Conservation (phyloP, 2,113 vertebrate genomes). For the Sander lucioperca region DNA sequence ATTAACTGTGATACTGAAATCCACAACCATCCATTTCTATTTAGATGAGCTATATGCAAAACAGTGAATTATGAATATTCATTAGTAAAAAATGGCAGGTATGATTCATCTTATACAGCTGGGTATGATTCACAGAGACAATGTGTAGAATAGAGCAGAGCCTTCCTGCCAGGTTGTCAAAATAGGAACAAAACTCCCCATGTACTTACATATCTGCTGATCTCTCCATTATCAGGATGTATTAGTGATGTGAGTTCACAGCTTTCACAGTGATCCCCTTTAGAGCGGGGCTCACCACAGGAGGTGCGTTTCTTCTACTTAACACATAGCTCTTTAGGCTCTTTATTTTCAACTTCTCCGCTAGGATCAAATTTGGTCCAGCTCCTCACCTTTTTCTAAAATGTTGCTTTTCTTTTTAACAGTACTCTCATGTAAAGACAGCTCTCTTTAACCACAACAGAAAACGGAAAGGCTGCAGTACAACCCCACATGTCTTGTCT, state of each 20-base stretch:
- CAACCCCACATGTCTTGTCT: neutral
- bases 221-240: slow-evolving; percentile 54
- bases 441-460: neutral
- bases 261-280: slow-evolving; percentile 43
- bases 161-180: slow-evolving; percentile 62
- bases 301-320: slow-evolving; percentile 20
- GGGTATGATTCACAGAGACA: slow-evolving; percentile 70
- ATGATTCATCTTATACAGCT: slow-evolving; percentile 81
- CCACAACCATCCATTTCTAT: slow-evolving; percentile 40
- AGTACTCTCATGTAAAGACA: neutral
- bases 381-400: neutral
- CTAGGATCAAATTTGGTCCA: neutral
- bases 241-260: slow-evolving; percentile 63
- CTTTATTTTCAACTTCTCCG: slow-evolving; percentile 8
- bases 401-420: neutral
- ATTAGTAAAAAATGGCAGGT: slow-evolving; percentile 64
- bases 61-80: slow-evolving; percentile 74
- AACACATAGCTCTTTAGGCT: neutral
- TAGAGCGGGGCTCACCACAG: slow-evolving; percentile 30
- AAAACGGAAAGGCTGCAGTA: neutral
- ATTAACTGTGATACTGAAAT: slow-evolving; percentile 50
- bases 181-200: slow-evolving; percentile 22
- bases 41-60: slow-evolving; percentile 72
- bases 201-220: slow-evolving; percentile 41
- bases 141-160: slow-evolving; percentile 57